These are phyloP conservation scores for Corythornis madagascariensis DNA, from an alignment of 2,113 vertebrate species.

Conservation along the genomic window DNA sequence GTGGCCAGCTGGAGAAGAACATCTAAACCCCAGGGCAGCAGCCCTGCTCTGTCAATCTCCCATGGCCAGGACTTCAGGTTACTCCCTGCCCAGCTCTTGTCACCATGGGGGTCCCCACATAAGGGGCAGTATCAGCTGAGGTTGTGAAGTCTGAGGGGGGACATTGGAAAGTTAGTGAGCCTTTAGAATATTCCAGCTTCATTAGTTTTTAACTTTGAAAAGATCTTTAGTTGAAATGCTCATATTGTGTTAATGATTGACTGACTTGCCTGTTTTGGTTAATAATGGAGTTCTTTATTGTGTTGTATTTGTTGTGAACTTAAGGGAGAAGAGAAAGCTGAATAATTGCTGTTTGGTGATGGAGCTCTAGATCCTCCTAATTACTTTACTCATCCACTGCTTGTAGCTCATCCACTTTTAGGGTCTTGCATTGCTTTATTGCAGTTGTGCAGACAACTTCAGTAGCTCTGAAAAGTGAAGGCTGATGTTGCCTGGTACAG, in stretches of 20 bases:
- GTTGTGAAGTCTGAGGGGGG: too few species aligned
- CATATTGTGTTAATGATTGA: rapidly evolving
- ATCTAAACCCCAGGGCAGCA: neutral
- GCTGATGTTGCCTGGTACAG: neutral
- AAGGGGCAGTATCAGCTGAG: neutral
- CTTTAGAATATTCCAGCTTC: neutral
- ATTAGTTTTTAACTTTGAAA: neutral
- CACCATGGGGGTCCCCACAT: neutral
- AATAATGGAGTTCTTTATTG: neutral
- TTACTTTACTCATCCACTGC: neutral
- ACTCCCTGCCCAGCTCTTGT: rapidly evolving
- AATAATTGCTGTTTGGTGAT: neutral
- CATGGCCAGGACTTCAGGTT: rapidly evolving
- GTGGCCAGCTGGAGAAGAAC: rapidly evolving
- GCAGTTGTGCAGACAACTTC: neutral
- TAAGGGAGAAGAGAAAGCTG: neutral
- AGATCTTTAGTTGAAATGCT: too few species aligned
- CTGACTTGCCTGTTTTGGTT: neutral
- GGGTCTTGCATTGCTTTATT: neutral
- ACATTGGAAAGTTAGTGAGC: neutral
- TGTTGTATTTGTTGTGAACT: neutral
- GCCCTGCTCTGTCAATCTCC: neutral
- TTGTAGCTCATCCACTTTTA: neutral
- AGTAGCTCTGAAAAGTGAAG: neutral
- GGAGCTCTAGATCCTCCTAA: neutral